Evolutionary conservation across 2,888 invertebrate genomes (phyloP).

Genomic region (Abscondita cerata): DNA sequence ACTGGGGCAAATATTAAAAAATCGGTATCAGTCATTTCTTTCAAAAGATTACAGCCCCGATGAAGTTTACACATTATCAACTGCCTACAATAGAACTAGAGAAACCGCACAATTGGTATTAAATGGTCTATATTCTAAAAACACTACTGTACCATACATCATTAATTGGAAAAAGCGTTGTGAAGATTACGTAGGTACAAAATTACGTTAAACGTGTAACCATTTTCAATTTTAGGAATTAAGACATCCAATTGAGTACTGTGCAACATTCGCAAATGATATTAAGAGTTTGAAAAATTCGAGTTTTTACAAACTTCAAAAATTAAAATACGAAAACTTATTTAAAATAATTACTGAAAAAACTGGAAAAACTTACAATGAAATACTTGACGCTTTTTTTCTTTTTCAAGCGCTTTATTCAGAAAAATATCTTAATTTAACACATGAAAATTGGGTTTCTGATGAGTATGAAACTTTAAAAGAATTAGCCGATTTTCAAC

Average conservation of each 20-base stretch:
- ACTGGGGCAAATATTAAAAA: constrained; percentile 56
- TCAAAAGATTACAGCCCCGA: constrained; percentile 54
- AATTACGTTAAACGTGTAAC: constrained; percentile 45
- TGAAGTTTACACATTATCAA: constrained; percentile 65
- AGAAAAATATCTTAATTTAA: constrained; percentile 52
- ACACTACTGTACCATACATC: constrained; percentile 58
- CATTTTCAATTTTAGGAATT: too few species aligned
- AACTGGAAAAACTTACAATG: constrained; percentile 46
- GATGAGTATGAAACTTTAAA: constrained; percentile 52
- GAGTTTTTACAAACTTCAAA: too few species aligned
- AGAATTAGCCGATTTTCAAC: constrained; percentile 54
- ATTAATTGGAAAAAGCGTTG: constrained; percentile 69
- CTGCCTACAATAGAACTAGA: constrained; percentile 76
- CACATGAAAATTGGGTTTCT: constrained; percentile 58
- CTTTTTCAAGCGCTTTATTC: constrained; percentile 54
- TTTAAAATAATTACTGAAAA: not conserved
- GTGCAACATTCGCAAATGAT: too few species aligned
- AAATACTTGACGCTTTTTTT: constrained; percentile 45
- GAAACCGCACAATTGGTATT: constrained; percentile 74
- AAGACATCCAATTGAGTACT: too few species aligned
- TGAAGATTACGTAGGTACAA: constrained; percentile 45
- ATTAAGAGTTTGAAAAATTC: too few species aligned
- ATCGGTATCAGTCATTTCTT: constrained; percentile 56
- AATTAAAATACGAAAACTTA: constrained; percentile 3
- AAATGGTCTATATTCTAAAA: constrained; percentile 68